Conservation (phyloP, 2,113 vertebrate species). For the Bufo gargarizans region DNA sequence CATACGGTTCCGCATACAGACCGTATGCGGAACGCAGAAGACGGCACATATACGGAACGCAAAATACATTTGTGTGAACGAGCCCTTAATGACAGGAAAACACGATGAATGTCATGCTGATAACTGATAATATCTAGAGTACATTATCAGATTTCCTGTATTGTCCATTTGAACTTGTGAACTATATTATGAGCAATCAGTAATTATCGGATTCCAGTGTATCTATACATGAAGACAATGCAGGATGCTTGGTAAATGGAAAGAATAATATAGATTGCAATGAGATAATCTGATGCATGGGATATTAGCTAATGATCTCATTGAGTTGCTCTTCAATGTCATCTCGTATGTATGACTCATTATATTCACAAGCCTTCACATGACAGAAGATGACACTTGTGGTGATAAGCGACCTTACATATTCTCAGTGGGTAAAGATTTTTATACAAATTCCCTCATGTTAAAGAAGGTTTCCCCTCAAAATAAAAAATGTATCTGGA, state of each 20-base stretch:
- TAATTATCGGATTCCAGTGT: background rate
- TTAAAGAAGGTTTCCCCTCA: background rate
- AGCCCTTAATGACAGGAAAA: background rate
- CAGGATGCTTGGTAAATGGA: background rate
- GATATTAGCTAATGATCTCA: constrained; percentile 24
- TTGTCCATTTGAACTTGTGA: background rate
- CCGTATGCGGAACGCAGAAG: too few species aligned
- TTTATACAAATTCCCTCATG: background rate
- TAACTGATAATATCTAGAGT: background rate
- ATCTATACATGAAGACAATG: background rate
- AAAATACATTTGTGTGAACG: too few species aligned
- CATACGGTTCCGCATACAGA: too few species aligned
- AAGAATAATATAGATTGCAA: background rate
- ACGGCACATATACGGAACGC: too few species aligned
- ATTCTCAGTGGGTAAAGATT: background rate
- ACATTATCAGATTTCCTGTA: background rate
- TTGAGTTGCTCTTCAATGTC: background rate
- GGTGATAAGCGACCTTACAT: background rate
- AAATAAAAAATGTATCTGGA: background rate
- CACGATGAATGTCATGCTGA: background rate
- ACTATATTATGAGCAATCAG: background rate
- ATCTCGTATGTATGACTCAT: constrained; percentile 2
- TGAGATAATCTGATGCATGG: constrained; percentile 3
- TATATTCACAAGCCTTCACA: background rate
- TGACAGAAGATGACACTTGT: background rate